Conservation (phyloP, 2,888 invertebrate genomes). For the Ditylenchus weischeri region DNA sequence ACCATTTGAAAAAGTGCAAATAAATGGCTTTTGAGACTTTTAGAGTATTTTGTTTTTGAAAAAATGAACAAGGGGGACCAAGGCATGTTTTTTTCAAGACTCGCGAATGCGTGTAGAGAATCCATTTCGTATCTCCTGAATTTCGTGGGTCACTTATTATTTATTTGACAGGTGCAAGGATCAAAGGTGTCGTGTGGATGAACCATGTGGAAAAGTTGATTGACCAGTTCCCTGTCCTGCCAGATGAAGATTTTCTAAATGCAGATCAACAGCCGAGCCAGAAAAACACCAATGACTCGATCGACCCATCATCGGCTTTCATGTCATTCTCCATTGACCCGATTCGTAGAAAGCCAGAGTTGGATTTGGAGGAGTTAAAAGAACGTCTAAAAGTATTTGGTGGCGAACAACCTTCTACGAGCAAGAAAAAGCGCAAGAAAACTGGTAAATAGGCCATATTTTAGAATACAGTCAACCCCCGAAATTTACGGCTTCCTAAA, state of each 20-base stretch:
- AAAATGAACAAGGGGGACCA: too few relatives aligned
- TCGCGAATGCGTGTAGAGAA: too few relatives aligned
- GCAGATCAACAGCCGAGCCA: not conserved
- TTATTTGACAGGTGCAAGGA: slow-evolving; percentile 8
- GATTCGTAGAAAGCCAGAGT: slow-evolving; percentile 20
- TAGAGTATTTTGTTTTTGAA: too few relatives aligned
- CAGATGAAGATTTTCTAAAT: not conserved
- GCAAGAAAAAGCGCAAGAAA: not conserved
- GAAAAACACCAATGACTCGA: not conserved
- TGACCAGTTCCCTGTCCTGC: not conserved
- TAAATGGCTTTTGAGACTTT: too few relatives aligned
- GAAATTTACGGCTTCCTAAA: too few relatives aligned
- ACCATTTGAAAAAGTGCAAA: too few relatives aligned
- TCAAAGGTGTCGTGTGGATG: slow-evolving; percentile 20
- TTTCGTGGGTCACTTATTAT: too few relatives aligned
- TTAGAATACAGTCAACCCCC: too few relatives aligned
- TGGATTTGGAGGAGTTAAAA: slow-evolving; percentile 9
- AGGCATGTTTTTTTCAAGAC: too few relatives aligned
- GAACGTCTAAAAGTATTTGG: slow-evolving; percentile 23
- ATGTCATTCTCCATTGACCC: slow-evolving; percentile 9
- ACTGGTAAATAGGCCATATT: not conserved
- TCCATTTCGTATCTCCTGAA: too few relatives aligned
- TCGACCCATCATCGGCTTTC: not conserved
- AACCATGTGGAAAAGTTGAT: not conserved
- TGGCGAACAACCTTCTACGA: not conserved